phyloP scores from a whole-genome alignment of 2,113 vertebrate species.

The Gambusia holbrooki region DNA sequence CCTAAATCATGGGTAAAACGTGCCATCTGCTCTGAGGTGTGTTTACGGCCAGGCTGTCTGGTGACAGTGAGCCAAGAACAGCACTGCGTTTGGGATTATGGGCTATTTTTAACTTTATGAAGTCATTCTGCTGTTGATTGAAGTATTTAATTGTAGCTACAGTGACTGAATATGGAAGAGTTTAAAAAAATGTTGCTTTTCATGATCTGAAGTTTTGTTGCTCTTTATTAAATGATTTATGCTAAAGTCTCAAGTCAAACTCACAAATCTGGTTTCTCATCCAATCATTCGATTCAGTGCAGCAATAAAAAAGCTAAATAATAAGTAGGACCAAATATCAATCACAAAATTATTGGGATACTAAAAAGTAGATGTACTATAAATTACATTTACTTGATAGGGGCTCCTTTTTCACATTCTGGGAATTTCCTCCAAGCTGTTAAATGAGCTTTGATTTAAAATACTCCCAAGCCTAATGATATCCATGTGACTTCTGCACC shows the following conservation, averaged over 20 bases:
- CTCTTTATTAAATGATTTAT: too few species aligned
- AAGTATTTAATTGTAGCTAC: background rate
- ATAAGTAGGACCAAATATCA: background rate
- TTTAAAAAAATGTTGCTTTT: background rate
- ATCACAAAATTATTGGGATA: background rate
- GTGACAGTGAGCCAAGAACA: conserved; percentile 23
- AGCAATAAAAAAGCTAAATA: background rate
- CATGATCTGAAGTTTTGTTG: background rate
- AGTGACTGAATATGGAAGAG: background rate
- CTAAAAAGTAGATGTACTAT: background rate
- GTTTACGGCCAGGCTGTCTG: conserved; percentile 33
- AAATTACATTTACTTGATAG: background rate
- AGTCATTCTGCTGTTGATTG: background rate
- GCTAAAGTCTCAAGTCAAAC: background rate
- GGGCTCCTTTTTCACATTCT: background rate
- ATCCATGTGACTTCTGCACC: background rate
- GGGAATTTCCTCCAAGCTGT: background rate
- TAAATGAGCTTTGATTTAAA: background rate
- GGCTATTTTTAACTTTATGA: background rate
- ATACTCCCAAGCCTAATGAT: background rate
- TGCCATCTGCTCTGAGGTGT: conserved; percentile 63
- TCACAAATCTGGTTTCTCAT: background rate
- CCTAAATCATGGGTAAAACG: conserved; percentile 41
- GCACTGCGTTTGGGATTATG: background rate
- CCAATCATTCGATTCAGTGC: too few species aligned